phyloP scores from a whole-genome alignment of 2,113 vertebrate genomes.

The Meriones unguiculatus region DNA sequence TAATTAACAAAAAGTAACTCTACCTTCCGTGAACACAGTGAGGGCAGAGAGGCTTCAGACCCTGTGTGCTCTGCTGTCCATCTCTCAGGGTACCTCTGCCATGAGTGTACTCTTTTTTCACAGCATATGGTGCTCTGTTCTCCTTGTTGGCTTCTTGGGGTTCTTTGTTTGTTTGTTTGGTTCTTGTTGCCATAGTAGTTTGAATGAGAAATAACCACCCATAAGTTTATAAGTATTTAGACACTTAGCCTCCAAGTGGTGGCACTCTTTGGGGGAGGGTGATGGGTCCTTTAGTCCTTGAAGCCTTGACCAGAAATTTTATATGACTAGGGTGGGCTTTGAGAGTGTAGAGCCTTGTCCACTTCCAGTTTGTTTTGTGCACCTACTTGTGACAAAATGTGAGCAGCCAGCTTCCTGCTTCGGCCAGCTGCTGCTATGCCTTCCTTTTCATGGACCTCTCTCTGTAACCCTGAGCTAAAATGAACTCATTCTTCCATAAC shows the following conservation, averaged over 20 bases:
- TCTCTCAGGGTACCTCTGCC: background rate
- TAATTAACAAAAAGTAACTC: background rate
- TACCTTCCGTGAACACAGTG: background rate
- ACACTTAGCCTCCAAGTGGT: background rate
- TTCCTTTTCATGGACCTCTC: background rate
- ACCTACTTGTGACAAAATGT: background rate
- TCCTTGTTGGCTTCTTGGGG: background rate
- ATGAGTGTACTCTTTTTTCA: background rate
- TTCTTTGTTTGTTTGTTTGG: background rate
- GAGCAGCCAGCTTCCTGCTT: background rate
- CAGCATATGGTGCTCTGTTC: background rate
- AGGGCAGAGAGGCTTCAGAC: background rate
- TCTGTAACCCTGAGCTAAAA: background rate
- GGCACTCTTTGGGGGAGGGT: background rate
- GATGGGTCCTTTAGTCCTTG: background rate
- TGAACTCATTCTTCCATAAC: background rate
- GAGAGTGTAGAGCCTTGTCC: background rate
- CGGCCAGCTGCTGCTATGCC: background rate
- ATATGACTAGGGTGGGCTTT: background rate
- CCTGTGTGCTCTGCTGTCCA: too few species aligned
- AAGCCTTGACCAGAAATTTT: background rate
- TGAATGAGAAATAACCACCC: background rate
- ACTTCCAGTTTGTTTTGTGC: background rate
- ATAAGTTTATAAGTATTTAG: background rate
- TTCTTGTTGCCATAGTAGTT: background rate